Evolutionary conservation across 2,888 invertebrate genomes (phyloP).

Genomic region (Caenorhabditis imperialis): DNA sequence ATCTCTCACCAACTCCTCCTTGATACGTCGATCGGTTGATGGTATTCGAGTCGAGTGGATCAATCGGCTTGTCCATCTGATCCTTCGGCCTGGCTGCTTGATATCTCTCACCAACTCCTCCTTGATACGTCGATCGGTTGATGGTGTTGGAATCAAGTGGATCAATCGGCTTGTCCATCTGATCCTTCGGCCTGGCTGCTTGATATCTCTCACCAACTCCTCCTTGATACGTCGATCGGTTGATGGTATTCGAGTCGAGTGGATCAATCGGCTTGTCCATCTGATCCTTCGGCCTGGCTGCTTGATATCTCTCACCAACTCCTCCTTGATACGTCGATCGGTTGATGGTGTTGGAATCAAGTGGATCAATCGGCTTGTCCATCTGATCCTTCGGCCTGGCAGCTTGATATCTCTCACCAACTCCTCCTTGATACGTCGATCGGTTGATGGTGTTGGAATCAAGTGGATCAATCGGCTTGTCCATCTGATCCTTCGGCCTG

Average conservation of each 20-base stretch:
- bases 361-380: slow-evolving; percentile 7
- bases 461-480: slow-evolving; percentile 7
- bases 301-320: slow-evolving; percentile 10
- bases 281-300: slow-evolving; percentile 9
- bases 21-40: slow-evolving; percentile 20
- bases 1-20: slow-evolving; percentile 15
- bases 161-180: no score
- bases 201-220: no score
- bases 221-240: no score
- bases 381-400: slow-evolving; percentile 17
- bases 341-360: slow-evolving; percentile 15
- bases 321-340: slow-evolving; percentile 21
- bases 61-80: slow-evolving; percentile 8
- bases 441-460: slow-evolving; percentile 15
- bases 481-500: slow-evolving; percentile 17
- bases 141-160: slow-evolving; percentile 2
- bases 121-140: slow-evolving; percentile 20
- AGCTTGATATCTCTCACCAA: slow-evolving; percentile 12
- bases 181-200: slow-evolving; percentile 5
- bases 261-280: slow-evolving; percentile 9
- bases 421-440: slow-evolving; percentile 18
- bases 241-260: slow-evolving; percentile 10
- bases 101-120: slow-evolving; percentile 11
- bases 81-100: slow-evolving; percentile 4
- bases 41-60: not conserved